phyloP scores from a whole-genome alignment of 2,113 vertebrate species.

The Calyptomena viridis region DNA sequence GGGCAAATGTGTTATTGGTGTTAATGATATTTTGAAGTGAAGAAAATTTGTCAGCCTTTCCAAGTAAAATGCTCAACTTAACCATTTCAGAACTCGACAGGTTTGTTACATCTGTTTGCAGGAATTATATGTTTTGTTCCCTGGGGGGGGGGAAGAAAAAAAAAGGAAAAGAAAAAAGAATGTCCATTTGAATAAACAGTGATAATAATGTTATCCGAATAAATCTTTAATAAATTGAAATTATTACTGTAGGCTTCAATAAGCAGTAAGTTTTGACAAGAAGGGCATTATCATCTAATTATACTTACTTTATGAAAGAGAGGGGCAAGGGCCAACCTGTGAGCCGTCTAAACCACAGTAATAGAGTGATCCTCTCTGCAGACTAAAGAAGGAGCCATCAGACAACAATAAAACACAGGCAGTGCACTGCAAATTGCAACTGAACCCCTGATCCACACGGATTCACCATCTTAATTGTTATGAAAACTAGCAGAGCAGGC shows the following conservation, averaged over 20 bases:
- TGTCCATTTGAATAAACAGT: slow-evolving; percentile 52
- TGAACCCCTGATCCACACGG: slow-evolving; percentile 18
- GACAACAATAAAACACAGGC: slow-evolving; percentile 29
- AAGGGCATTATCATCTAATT: slow-evolving; percentile 65
- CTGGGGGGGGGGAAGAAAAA: background rate
- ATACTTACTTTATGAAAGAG: slow-evolving; percentile 59
- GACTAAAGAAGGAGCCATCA: slow-evolving; percentile 49
- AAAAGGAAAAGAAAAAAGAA: background rate
- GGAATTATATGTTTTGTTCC: slow-evolving; percentile 46
- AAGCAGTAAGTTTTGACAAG: slow-evolving; percentile 40
- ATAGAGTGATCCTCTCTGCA: slow-evolving; percentile 46
- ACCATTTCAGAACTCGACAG: slow-evolving; percentile 70
- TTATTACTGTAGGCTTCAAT: slow-evolving; percentile 48
- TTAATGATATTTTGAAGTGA: slow-evolving; percentile 85
- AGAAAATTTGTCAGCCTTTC: slow-evolving; percentile 80
- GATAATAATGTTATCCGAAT: slow-evolving; percentile 57
- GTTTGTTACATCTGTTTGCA: slow-evolving; percentile 45
- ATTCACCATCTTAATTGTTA: slow-evolving; percentile 50
- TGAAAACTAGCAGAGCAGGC: background rate
- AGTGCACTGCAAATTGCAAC: slow-evolving; percentile 20
- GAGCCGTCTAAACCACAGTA: slow-evolving; percentile 34
- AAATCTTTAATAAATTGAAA: slow-evolving; percentile 63
- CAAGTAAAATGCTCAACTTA: slow-evolving; percentile 76
- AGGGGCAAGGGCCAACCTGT: slow-evolving; percentile 51
- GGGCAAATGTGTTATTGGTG: slow-evolving; percentile 83